Evolutionary conservation across 1,140 invertebrate genomes (phyloP).

Genomic region (Nylanderia fulva): DNA sequence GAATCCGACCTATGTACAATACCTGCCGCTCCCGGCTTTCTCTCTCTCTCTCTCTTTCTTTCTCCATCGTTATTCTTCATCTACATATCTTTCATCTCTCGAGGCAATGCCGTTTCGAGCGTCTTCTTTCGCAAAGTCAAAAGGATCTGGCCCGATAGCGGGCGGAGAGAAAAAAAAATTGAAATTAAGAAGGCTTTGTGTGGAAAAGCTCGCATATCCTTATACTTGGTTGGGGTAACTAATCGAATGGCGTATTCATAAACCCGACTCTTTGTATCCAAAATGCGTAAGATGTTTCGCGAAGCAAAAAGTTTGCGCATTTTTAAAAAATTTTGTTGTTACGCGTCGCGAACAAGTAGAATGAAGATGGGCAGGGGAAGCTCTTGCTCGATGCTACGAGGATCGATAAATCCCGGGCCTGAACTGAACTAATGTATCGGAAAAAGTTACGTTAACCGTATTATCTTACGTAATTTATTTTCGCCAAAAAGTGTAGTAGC

Average conservation of each 20-base stretch:
- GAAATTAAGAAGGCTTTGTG: background rate
- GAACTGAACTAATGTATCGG: conserved; percentile 39
- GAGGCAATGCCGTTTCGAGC: conserved; percentile 30
- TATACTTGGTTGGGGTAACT: background rate
- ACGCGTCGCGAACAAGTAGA: background rate
- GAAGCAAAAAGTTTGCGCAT: background rate
- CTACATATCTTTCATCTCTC: conserved; percentile 53
- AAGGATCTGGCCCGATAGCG: conserved; percentile 22
- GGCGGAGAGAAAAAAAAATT: background rate
- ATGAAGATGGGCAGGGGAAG: background rate
- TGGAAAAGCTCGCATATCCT: background rate
- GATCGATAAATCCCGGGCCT: conserved; percentile 40
- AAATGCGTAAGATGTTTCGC: conserved; percentile 10
- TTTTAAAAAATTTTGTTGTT: background rate
- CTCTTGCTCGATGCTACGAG: background rate
- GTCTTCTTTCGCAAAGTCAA: conserved; percentile 12
- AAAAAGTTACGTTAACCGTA: conserved; percentile 45
- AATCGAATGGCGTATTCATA: conserved; percentile 7
- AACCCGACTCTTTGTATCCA: background rate
- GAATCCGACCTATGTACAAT: conserved; percentile 40
- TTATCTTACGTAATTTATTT: conserved; percentile 49
- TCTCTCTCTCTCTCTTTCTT: no score
- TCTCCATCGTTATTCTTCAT: conserved; percentile 45
- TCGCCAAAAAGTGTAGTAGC: conserved; percentile 12
- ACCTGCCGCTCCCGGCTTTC: no score